Conservation (phyloP, 2,888 invertebrate species). For the Rosalia funebris region DNA sequence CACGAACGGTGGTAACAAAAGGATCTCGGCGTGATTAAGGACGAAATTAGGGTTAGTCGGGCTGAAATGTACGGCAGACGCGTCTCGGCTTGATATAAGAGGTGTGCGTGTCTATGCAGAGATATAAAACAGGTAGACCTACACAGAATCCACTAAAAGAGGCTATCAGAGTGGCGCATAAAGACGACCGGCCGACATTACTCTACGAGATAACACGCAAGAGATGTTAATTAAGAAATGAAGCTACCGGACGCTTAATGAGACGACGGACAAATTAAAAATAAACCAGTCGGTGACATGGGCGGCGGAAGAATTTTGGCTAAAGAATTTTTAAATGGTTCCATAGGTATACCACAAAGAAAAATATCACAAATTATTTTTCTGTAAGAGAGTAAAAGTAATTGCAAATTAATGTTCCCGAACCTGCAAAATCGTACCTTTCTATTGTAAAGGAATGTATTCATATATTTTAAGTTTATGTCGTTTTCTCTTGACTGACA, state of each 20-base stretch:
- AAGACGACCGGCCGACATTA: slow-evolving; percentile 59
- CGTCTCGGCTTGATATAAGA: slow-evolving; percentile 46
- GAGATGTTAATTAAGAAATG: slow-evolving; percentile 64
- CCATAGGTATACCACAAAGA: no score
- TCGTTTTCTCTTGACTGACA: no score
- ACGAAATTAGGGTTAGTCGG: slow-evolving; percentile 19
- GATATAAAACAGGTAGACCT: slow-evolving; percentile 59
- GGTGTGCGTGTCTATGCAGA: slow-evolving; percentile 57
- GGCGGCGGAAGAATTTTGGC: slow-evolving; percentile 11
- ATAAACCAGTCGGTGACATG: slow-evolving; percentile 33
- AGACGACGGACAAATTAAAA: slow-evolving; percentile 51
- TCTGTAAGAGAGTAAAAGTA: no score
- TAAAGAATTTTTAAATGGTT: no score
- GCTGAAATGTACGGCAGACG: slow-evolving; percentile 25
- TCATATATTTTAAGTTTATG: no score
- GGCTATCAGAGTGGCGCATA: slow-evolving; percentile 57
- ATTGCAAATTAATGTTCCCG: no score
- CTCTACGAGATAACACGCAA: slow-evolving; percentile 60
- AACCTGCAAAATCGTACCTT: no score
- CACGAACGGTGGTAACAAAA: slow-evolving; percentile 22
- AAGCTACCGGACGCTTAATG: slow-evolving; percentile 63
- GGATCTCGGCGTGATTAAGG: slow-evolving; percentile 13
- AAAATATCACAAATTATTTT: no score
- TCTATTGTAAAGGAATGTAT: no score
- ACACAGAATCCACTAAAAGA: slow-evolving; percentile 57